These are phyloP conservation scores for Phaethornis superciliosus DNA, from an alignment of 2,113 vertebrate genomes.

Conservation along the genomic window DNA sequence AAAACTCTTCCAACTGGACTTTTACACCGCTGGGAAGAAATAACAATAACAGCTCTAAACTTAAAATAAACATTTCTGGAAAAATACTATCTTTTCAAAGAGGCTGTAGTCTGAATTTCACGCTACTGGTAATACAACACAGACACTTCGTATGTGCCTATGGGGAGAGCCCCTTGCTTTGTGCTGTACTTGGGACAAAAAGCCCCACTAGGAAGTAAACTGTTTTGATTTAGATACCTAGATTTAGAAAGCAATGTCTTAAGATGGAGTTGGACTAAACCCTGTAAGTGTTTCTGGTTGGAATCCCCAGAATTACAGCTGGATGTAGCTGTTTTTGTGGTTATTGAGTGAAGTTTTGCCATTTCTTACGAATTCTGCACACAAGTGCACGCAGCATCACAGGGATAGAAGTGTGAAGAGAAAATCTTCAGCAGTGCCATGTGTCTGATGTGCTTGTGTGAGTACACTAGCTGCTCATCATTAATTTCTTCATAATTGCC, in stretches of 20 bases:
- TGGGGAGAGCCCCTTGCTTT: conserved; percentile 29
- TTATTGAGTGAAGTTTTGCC: neutral
- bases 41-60: conserved; percentile 77
- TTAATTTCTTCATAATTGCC: neutral
- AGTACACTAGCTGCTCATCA: neutral
- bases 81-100: conserved; percentile 74
- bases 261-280: neutral
- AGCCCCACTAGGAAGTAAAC: neutral
- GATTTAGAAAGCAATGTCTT: neutral
- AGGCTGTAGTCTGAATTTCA: conserved; percentile 63
- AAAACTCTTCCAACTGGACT: conserved; percentile 77
- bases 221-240: neutral
- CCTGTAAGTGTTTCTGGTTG: neutral
- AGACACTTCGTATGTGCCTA: conserved; percentile 23
- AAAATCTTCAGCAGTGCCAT: neutral
- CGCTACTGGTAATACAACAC: conserved; percentile 56
- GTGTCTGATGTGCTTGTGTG: neutral
- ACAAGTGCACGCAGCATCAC: neutral
- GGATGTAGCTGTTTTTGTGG: neutral
- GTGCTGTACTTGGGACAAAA: neutral
- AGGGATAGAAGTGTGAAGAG: neutral
- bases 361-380: neutral
- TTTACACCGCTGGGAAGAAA: conserved; percentile 77
- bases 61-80: conserved; percentile 80
- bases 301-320: neutral